phyloP scores from a whole-genome alignment of 1,140 invertebrate species.

The Heliconius nattereri region DNA sequence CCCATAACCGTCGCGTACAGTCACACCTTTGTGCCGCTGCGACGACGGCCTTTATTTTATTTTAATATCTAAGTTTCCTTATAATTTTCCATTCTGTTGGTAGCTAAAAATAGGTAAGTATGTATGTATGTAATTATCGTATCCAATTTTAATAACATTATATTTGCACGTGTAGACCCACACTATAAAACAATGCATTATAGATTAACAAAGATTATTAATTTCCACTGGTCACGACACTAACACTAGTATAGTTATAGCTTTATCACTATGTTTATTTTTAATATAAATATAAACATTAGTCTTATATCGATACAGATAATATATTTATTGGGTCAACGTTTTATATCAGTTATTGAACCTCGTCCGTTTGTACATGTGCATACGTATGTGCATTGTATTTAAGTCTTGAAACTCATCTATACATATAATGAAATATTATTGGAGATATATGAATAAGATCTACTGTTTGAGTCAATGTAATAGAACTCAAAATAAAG shows the following conservation, averaged over 20 bases:
- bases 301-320: not conserved
- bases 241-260: not conserved
- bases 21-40: too few species aligned
- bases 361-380: not conserved
- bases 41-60: too few species aligned
- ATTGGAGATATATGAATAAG: too few species aligned
- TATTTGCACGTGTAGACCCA: not conserved
- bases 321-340: not conserved
- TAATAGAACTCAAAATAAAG: too few species aligned
- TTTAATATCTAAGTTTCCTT: not conserved
- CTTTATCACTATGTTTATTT: not conserved
- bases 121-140: not conserved
- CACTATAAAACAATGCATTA: slow-evolving; percentile 1
- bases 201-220: slow-evolving; percentile 6
- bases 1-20: too few species aligned
- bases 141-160: not conserved
- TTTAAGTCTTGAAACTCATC: not conserved
- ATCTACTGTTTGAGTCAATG: too few species aligned
- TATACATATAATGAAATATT: too few species aligned
- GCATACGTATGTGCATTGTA: not conserved
- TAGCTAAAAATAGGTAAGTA: not conserved
- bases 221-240: slow-evolving; percentile 8
- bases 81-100: not conserved
- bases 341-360: slow-evolving; percentile 8
- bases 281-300: not conserved